phyloP scores from a whole-genome alignment of 2,113 vertebrate species.

The Psilopsiagon aymara region DNA sequence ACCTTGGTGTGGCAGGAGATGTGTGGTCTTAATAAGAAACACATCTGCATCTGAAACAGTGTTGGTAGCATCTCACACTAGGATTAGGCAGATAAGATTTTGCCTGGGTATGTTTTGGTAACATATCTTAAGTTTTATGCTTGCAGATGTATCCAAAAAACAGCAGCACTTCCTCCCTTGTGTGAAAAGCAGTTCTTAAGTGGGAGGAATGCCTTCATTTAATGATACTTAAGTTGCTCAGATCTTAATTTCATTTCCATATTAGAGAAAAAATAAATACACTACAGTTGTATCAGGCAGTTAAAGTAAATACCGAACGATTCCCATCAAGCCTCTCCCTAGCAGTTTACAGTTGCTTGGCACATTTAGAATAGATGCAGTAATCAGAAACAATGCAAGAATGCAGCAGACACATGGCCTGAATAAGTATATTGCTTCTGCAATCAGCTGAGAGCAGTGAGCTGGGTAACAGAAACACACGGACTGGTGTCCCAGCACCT shows the following conservation, averaged over 20 bases:
- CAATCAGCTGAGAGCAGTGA: background rate
- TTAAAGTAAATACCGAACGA: background rate
- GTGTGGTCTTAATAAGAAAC: background rate
- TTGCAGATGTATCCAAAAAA: background rate
- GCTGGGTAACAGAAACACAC: background rate
- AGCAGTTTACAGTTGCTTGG: background rate
- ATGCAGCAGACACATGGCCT: background rate
- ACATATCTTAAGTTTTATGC: background rate
- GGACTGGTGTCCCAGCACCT: background rate
- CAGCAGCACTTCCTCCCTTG: background rate
- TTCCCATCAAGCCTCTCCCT: background rate
- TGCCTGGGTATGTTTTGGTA: background rate
- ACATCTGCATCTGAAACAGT: background rate
- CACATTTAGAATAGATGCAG: background rate
- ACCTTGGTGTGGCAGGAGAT: background rate
- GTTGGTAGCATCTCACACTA: fast-evolving
- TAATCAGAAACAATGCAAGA: background rate
- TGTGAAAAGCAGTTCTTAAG: background rate
- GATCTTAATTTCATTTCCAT: background rate
- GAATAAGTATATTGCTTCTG: background rate
- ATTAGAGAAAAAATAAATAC: background rate
- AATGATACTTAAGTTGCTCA: background rate
- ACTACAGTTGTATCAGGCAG: background rate
- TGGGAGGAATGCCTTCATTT: background rate
- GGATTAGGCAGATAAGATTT: background rate